phyloP scores from a whole-genome alignment of 2,797 vertebrate species.

The Tenualosa thibaudeaui region DNA sequence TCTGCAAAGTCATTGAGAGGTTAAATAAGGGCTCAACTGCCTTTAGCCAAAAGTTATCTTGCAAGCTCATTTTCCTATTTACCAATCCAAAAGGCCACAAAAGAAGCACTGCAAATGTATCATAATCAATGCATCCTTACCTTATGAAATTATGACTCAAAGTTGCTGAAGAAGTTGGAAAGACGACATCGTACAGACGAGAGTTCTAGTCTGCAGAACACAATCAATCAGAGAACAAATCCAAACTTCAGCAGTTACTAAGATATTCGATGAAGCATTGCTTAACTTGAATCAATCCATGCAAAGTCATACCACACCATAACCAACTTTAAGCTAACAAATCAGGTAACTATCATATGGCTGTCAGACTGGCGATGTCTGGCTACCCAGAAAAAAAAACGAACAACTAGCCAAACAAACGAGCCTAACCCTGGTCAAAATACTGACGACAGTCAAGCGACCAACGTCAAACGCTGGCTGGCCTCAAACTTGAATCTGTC shows the following conservation, averaged over 20 bases:
- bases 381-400: background rate
- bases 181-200: background rate
- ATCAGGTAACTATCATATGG: background rate
- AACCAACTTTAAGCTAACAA: background rate
- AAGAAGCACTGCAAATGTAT: background rate
- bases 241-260: background rate
- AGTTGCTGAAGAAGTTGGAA: background rate
- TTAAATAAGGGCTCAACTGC: background rate
- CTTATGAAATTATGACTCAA: slow-evolving; percentile 13
- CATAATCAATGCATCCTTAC: background rate
- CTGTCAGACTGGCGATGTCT: background rate
- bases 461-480: background rate
- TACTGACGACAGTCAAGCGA: slow-evolving; percentile 14
- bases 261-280: background rate
- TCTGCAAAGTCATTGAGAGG: background rate
- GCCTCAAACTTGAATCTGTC: slow-evolving; percentile 12
- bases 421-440: background rate
- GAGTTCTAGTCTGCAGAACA: background rate
- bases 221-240: background rate
- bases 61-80: background rate
- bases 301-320: background rate
- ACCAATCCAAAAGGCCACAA: background rate
- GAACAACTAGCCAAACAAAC: background rate
- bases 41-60: background rate
- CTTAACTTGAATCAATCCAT: background rate